Base-by-base conservation (phyloP, 1,140 invertebrate species). In the Pogonomyrmex barbatus region DNA sequence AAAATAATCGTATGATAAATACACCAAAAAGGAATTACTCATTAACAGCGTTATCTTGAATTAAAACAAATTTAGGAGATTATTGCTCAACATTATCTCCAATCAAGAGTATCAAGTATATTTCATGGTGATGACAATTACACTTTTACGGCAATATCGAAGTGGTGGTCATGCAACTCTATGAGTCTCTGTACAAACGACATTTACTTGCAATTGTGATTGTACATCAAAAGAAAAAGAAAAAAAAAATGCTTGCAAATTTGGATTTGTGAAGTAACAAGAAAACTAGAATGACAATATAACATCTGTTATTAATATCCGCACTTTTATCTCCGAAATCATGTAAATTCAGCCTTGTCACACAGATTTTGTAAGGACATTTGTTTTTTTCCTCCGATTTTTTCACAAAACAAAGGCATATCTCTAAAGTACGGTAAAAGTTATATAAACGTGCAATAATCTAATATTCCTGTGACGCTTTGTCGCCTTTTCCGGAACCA, bases 401-500 rank as follows among this genome's bases (percentile, higher is more conserved):
- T 24, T 24, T 63, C 12, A 71, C 39, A 39, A 87, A 89, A 90
- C 47, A 76, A 82, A 86, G 68, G 33, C 54, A 65, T 83, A 79
- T 78, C 54, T 63, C 88, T 91, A 89, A 82, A 76, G 62, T 88
- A 85, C n/a, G 84, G 56, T 89, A 14, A 87, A 83, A 90, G 62
- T 91, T 87, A 89, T 87, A 89, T 63, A 91, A 89, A 89, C 71
- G 60, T 88, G 33, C 39, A 56, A 75, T 89, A 89, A 65, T 91
- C 82, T 91, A 93, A 87, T 92, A 93, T 92, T 93, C 92, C 47
- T 93, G 92, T 9, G 92, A 93, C 39, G 89, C 86, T 58, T 92
- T 93, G 82, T 93, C 92, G 10, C 90, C 91, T 45, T 93, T 92
- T 60, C 91, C 89, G 50, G 91, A 89, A 30, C 92, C 87, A 63